Conservation (phyloP, 2,888 invertebrate species). For the Ochlodes sylvanus region DNA sequence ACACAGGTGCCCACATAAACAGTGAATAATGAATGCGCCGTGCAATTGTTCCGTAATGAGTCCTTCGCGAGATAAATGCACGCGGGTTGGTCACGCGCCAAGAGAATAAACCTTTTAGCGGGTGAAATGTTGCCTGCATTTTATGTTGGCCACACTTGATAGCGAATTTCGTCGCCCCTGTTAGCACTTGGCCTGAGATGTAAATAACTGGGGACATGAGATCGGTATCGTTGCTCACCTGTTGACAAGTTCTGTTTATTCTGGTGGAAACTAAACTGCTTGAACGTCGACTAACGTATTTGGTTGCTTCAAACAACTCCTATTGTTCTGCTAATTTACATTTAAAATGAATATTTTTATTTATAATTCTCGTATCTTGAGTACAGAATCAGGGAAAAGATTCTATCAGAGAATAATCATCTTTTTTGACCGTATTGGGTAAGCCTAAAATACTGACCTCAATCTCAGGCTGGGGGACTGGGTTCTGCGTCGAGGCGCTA, state of each 20-base stretch:
- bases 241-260: conserved; percentile 2
- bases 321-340: no score
- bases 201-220: conserved; percentile 6
- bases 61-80: conserved; percentile 41
- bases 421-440: no score
- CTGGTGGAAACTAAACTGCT: not conserved
- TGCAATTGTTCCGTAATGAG: conserved; percentile 35
- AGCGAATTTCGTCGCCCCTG: conserved; percentile 25
- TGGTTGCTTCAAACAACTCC: not conserved
- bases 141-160: conserved; percentile 34
- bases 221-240: conserved; percentile 18
- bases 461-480: no score
- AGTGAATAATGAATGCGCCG: conserved; percentile 21
- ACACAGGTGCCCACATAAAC: conserved; percentile 25
- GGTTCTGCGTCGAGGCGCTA: no score
- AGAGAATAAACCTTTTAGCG: conserved; percentile 47
- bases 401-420: no score
- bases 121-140: conserved; percentile 46
- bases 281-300: not conserved
- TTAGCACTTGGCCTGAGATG: conserved; percentile 26
- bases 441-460: no score
- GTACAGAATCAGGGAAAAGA: no score
- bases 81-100: conserved; percentile 49
- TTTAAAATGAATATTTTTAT: no score
- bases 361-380: no score